phyloP scores from a whole-genome alignment of 2,113 vertebrate genomes.

The Lagopus muta region DNA sequence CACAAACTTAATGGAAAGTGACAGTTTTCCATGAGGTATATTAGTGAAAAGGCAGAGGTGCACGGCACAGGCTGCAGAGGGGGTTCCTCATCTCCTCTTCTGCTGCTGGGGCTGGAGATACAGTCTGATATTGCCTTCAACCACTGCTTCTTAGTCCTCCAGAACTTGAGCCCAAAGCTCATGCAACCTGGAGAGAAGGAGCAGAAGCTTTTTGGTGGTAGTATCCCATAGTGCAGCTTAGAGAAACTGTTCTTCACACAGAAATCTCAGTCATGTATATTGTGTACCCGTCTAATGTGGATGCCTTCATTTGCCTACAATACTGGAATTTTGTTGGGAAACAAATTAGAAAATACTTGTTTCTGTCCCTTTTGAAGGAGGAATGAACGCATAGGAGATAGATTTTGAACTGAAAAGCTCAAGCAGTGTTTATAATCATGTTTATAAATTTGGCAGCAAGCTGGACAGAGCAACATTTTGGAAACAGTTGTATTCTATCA shows the following conservation, averaged over 20 bases:
- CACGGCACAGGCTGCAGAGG: neutral
- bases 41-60: neutral
- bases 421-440: slow-evolving; percentile 18
- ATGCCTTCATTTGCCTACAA: neutral
- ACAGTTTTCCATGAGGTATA: neutral
- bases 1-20: neutral
- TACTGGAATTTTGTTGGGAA: neutral
- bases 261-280: neutral
- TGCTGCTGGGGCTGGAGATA: neutral
- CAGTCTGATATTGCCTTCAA: neutral
- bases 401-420: slow-evolving; percentile 37
- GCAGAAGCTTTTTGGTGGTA: neutral
- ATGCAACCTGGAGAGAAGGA: neutral
- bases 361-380: neutral
- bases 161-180: neutral
- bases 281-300: neutral
- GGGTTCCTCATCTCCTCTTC: neutral
- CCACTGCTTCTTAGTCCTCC: neutral
- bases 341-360: neutral
- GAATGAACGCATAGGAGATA: neutral
- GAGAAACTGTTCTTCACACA: neutral
- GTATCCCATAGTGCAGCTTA: neutral
- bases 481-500: slow-evolving; percentile 47
- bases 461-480: slow-evolving; percentile 26
- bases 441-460: slow-evolving; percentile 50